phyloP scores from a whole-genome alignment of 1,140 invertebrate genomes.

The Macrobrachium nipponense region DNA sequence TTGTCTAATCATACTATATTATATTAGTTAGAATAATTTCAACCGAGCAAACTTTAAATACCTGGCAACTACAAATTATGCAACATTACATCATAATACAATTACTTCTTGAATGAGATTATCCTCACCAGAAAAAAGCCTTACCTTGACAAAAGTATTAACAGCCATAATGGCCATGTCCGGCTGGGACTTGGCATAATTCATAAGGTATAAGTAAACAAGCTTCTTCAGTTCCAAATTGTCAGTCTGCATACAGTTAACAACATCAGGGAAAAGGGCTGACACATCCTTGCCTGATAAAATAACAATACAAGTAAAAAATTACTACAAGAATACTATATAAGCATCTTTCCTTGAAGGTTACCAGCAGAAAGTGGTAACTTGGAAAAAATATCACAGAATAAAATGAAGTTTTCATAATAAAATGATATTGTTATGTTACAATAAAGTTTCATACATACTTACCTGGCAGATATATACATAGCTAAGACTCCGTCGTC shows the following conservation, averaged over 20 bases:
- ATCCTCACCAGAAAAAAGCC: neutral
- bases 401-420: no score
- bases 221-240: conserved; percentile 99
- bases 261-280: conserved; percentile 97
- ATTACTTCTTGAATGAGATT: neutral
- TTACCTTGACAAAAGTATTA: conserved; percentile 99
- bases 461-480: no score
- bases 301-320: conserved; percentile 46
- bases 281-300: conserved; percentile 82
- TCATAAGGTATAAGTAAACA: conserved; percentile 99
- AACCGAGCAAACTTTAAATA: no score
- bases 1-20: no score
- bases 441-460: no score
- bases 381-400: no score
- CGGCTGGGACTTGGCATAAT: conserved; percentile 99
- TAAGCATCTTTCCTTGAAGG: neutral
- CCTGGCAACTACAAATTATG: no score
- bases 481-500: no score
- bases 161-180: conserved; percentile 99
- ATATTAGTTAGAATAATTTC: no score
- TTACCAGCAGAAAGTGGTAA: no score
- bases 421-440: no score
- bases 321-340: conserved; percentile 1
- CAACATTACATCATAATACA: neutral
- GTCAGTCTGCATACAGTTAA: conserved; percentile 99